Evolutionary conservation across 2,113 vertebrate genomes (phyloP), one percentile per base, ranked within the genome.

Genomic region (Fregata magnificens): DNA sequence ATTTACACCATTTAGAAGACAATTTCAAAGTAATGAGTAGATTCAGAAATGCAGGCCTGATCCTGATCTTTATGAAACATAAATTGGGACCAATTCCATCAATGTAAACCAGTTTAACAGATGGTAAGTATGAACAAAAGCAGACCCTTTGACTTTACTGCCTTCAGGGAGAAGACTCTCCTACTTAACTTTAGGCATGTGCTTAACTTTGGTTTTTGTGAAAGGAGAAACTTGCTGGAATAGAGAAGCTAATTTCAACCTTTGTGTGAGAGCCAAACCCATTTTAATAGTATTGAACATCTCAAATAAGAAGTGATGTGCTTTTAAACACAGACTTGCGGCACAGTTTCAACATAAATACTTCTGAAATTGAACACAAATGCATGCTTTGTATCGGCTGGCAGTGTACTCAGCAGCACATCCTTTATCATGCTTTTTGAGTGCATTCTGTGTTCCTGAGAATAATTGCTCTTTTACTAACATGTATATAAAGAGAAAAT

Each of bases 391-490:
- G 66, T 74, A 7, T 86, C 5, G 2, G 52, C 44, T 93, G 67
- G 50, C 36, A 86, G 19, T 8, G 21, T 67, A 63, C 32, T 90
- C 34, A 18, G 45, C 10, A 80, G 10, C 42, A 70, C 26, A 94
- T 21, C n/a, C 26, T 93, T 95, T 76, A 88, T 92, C 65, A 71
- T 49, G 28, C 13, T 74, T 94, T 92, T 70, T 78, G 63, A 93
- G 80, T 49, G 28, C 34, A 29, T 83, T 78, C 1, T 2, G 7
- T 74, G 20, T 52, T 92, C 25, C 82, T 59, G 34, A 86, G 71
- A 95, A 76, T 94, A 97, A 92, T 91, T 78, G 34, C 5, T 11
- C 61, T 96, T 93, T 92, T 89, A 82, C 95, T 91, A 95, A 61
- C 55, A 49, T 21, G 31, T 72, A 79, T 81, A 90, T 74, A 92